Conservation (phyloP, 2,113 vertebrate genomes). For the Epinephelus cyanopodus region DNA sequence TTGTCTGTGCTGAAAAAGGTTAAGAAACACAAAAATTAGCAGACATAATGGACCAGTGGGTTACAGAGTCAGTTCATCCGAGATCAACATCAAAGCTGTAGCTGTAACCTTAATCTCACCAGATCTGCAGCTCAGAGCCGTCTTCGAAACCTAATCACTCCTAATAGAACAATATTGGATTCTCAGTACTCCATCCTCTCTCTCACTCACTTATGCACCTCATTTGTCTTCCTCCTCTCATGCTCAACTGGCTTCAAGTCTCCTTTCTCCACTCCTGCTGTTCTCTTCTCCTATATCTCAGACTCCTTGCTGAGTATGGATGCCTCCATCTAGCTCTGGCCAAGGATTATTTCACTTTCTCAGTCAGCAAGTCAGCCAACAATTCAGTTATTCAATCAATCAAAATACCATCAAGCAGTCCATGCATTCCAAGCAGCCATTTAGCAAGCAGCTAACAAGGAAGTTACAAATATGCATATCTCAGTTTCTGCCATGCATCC, state of each 20-base stretch:
- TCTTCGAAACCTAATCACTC: constrained; percentile 54
- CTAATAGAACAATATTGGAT: constrained; percentile 51
- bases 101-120: constrained; percentile 41
- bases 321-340: background rate
- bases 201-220: constrained; percentile 33
- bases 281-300: background rate
- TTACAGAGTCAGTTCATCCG: constrained; percentile 41
- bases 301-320: constrained; percentile 18
- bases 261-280: background rate
- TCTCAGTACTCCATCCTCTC: constrained; percentile 21
- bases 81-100: constrained; percentile 50
- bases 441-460: constrained; percentile 7
- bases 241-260: background rate
- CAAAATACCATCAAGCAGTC: constrained; percentile 6
- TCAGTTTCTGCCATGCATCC: background rate
- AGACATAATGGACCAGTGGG: constrained; percentile 14
- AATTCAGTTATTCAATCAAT: constrained; percentile 25
- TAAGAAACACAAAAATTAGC: constrained; percentile 6
- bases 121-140: constrained; percentile 25
- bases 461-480: background rate
- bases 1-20: background rate
- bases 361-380: constrained; percentile 14
- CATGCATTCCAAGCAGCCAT: background rate
- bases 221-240: constrained; percentile 33
- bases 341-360: constrained; percentile 8